Base-by-base conservation (phyloP, 2,888 invertebrate species). In the Patella ulyssiponensis region DNA sequence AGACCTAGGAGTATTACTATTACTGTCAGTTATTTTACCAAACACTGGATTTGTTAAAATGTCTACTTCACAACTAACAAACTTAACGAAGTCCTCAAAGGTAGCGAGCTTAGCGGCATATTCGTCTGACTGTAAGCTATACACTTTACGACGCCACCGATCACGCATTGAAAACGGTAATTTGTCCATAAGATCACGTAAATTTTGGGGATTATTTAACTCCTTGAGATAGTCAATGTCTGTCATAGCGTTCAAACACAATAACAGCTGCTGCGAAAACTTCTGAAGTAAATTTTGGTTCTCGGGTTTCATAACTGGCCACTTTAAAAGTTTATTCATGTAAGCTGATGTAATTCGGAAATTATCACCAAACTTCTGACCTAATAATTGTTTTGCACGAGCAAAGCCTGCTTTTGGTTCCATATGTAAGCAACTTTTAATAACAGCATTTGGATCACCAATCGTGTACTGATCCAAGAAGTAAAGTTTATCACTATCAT, bases 391-490 rank as follows among this genome's bases (percentile, higher is more conserved):
- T 58, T 71, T 56, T 3, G 71, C 71, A 12, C 52, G 56, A 1
- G n/a, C 15, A 15, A 44, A 76, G 17, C 56, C 76, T 33, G 5
- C 51, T 23, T 27, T 33, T 11, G 56, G 56, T 54, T 76, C 76
- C 11, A 76, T 27, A n/a, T n/a, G 44, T 71, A 23, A 44, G 53
- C 52, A 72, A 9, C 76, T 44, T 11, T 33, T 58, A 1, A 76
- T 71, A 3, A 76, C 44, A 11, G 71, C 71, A 33, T 71, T 54
- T 27, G 71, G 71, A 15, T 76, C 76, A 44, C 76, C 76, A 44
- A 33, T 56, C 15, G 76, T 76, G 56, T 71, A 76, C 33, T 76
- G 76, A 33, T 71, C 71, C 51, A 76, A 71, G 11, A 70, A 79
- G 52, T 53, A 76, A 51, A 79, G 44, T 20, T 54, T 44, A 69